phyloP scores from a whole-genome alignment of 1,140 invertebrate species.

The Branchinecta lindahli region DNA sequence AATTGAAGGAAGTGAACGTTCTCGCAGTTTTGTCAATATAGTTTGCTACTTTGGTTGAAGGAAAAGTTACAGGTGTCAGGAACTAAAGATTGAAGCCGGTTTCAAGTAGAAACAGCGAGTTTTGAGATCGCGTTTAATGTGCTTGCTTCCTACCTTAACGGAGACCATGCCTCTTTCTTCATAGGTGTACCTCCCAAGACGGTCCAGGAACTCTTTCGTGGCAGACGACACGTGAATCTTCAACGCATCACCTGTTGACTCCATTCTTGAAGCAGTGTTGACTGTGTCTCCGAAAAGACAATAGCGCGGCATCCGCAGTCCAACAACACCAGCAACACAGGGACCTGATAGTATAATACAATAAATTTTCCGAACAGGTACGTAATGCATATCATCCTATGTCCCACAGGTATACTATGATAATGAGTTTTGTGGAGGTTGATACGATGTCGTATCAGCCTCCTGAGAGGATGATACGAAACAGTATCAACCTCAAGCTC shows the following conservation, averaged over 20 bases:
- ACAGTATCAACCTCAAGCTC: too few relatives aligned
- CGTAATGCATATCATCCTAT: too few relatives aligned
- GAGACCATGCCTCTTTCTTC: conserved; percentile 48
- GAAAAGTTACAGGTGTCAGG: too few relatives aligned
- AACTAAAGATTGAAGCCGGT: too few relatives aligned
- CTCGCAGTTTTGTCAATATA: too few relatives aligned
- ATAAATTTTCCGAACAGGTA: too few relatives aligned
- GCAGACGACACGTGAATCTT: conserved; percentile 53
- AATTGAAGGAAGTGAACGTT: too few relatives aligned
- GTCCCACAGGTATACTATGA: background rate
- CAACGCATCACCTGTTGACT: conserved; percentile 49
- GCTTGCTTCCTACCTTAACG: conserved; percentile 44
- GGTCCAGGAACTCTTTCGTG: conserved; percentile 44
- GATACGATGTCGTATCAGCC: too few relatives aligned
- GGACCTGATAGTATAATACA: conserved; percentile 37
- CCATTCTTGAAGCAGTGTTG: conserved; percentile 52
- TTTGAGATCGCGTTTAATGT: too few relatives aligned
- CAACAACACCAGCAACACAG: conserved; percentile 65
- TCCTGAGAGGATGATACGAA: too few relatives aligned
- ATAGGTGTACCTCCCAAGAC: conserved; percentile 48
- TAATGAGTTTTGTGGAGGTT: background rate
- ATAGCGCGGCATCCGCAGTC: conserved; percentile 53
- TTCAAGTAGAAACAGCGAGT: too few relatives aligned
- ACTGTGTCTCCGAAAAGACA: conserved; percentile 50
- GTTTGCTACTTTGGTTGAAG: too few relatives aligned